Evolutionary conservation across 2,888 invertebrate genomes (phyloP).

Genomic region (Trichogramma evanescens): DNA sequence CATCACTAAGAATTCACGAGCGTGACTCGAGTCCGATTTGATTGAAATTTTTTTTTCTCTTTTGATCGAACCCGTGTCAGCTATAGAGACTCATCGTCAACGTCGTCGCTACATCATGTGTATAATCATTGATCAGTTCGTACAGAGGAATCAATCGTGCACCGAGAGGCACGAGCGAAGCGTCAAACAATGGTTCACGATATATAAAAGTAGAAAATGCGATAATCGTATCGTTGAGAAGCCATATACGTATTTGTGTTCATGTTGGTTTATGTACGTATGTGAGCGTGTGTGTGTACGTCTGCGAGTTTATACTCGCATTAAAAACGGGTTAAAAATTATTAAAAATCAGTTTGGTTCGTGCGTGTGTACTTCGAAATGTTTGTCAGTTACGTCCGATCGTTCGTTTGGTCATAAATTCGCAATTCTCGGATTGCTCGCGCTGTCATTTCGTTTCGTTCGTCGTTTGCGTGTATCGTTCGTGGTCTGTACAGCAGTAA

Average conservation of each 20-base stretch:
- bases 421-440: no score
- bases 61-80: no score
- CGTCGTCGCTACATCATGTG: no score
- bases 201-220: conserved; percentile 38
- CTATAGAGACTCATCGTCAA: no score
- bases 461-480: conserved; percentile 9
- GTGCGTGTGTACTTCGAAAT: background rate
- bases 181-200: conserved; percentile 20
- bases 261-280: background rate
- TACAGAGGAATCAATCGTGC: no score
- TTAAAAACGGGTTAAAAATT: background rate
- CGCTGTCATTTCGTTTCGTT: background rate
- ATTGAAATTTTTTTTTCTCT: no score
- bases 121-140: no score
- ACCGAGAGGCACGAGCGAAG: background rate
- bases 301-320: no score
- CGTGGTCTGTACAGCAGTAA: conserved; percentile 1
- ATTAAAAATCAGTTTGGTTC: background rate
- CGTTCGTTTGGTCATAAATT: no score
- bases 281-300: background rate
- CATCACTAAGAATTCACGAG: conserved; percentile 8
- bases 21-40: background rate
- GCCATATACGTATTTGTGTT: background rate
- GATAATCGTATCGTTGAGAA: conserved; percentile 25
- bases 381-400: background rate